phyloP scores from a whole-genome alignment of 2,888 invertebrate species.

The Incurvaria masculella region DNA sequence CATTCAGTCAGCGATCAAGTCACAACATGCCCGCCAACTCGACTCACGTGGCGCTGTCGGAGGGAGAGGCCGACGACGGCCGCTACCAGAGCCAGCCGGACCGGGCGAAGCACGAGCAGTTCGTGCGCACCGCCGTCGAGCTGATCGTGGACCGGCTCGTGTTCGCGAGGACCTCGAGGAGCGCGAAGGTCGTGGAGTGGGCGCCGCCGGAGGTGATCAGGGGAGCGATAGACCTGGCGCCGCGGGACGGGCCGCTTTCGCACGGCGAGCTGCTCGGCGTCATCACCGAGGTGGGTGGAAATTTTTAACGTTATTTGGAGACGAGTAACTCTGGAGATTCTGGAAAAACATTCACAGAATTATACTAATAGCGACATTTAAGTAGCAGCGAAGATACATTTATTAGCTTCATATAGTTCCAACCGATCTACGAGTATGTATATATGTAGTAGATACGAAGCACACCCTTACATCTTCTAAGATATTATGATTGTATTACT shows the following conservation, averaged over 20 bases:
- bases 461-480: too few species aligned
- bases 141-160: constrained; percentile 71
- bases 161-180: constrained; percentile 68
- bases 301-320: constrained; percentile 6
- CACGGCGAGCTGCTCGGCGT: constrained; percentile 67
- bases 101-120: constrained; percentile 64
- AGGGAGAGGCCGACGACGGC: constrained; percentile 26
- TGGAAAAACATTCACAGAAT: too few species aligned
- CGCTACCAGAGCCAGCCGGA: constrained; percentile 61
- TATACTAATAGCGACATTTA: too few species aligned
- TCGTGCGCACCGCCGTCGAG: constrained; percentile 68
- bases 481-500: too few species aligned
- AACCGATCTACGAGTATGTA: too few species aligned
- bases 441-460: too few species aligned
- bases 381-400: too few species aligned
- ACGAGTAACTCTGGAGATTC: too few species aligned
- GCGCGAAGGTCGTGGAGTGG: constrained; percentile 78
- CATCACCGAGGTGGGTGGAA: constrained; percentile 63
- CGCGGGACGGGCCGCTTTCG: constrained; percentile 55
- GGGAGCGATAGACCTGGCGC: constrained; percentile 62
- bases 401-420: too few species aligned
- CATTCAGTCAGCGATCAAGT: too few species aligned
- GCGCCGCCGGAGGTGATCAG: constrained; percentile 69
- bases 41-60: constrained; percentile 36
- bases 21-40: constrained; percentile 47